A percentile compares a stretch with the other conserved stretches of the same genome.
phyloP scores from a whole-genome alignment of 2,888 invertebrate genomes.

The Caenorhabditis imperialis region DNA sequence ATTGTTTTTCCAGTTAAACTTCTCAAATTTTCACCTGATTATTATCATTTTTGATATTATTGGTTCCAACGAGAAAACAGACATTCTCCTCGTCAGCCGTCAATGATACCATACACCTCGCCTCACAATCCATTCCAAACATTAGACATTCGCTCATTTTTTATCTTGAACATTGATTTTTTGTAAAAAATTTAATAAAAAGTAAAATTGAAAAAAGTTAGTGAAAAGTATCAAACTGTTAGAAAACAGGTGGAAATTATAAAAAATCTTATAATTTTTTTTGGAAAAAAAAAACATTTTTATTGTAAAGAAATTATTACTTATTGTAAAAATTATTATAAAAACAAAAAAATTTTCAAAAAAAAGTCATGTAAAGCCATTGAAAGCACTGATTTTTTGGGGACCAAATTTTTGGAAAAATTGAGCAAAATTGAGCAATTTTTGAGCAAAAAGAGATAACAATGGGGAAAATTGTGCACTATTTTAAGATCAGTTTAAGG shows the following conservation, averaged over 20 bases:
- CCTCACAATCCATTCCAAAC: constrained; percentile 69
- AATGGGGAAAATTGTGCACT: no score
- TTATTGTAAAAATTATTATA: neutral
- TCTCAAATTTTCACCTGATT: constrained; percentile 84
- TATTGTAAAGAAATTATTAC: neutral
- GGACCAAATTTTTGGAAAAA: no score
- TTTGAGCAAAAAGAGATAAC: neutral
- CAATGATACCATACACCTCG: constrained; percentile 59
- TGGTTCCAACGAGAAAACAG: constrained; percentile 94
- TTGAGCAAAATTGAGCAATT: constrained; percentile 15
- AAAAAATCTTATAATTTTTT: no score
- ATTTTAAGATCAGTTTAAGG: no score
- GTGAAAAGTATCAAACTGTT: neutral
- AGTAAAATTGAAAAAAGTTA: neutral
- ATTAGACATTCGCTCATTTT: constrained; percentile 63
- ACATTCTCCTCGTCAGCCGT: constrained; percentile 84
- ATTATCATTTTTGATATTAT: constrained; percentile 87
- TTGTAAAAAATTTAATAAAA: neutral
- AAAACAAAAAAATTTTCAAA: constrained; percentile 1
- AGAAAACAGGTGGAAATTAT: neutral
- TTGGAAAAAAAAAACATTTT: neutral
- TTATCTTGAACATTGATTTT: neutral
- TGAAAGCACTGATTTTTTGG: constrained; percentile 37
- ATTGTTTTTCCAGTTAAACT: neutral
- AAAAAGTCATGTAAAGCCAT: constrained; percentile 8